A percentile compares a stretch with the other conserved stretches of the same genome.
Conservation (phyloP, 1,140 invertebrate species). For the Polypedilum pembai region DNA sequence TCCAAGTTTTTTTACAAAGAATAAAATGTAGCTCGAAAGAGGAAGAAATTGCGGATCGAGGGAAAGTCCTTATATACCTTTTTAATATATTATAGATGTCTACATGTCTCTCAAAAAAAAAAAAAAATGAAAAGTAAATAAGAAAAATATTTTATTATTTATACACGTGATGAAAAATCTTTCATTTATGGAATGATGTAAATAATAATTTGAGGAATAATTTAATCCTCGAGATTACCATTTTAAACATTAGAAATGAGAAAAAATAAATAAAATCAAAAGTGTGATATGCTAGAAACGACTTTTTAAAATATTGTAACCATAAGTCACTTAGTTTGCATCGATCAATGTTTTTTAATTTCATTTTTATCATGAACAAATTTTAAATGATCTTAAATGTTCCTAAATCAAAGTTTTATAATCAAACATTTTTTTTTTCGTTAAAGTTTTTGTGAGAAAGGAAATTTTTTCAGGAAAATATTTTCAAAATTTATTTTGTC, state of each 20-base stretch:
- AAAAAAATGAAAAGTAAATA: too few species aligned
- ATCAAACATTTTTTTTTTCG: too few species aligned
- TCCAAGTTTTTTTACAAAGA: slow-evolving; percentile 3
- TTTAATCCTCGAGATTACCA: slow-evolving; percentile 5
- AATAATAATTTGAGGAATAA: background rate
- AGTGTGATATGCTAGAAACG: slow-evolving; percentile 25
- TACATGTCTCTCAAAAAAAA: background rate
- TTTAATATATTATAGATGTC: slow-evolving; percentile 19
- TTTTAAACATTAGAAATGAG: too few species aligned
- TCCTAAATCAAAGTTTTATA: too few species aligned
- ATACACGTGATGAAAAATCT: background rate
- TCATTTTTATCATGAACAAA: too few species aligned
- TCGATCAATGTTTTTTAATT: too few species aligned
- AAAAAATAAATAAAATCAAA: slow-evolving; percentile 12
- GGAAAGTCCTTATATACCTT: slow-evolving; percentile 4
- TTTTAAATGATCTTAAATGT: too few species aligned
- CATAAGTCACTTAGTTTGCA: background rate
- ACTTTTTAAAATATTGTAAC: background rate
- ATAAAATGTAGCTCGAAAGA: background rate
- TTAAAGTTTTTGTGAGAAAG: too few species aligned
- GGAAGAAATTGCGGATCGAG: background rate
- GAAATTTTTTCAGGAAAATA: too few species aligned
- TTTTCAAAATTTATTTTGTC: too few species aligned
- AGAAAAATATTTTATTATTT: slow-evolving; percentile 20
- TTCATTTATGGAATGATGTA: background rate